phyloP scores from a whole-genome alignment of 2,113 vertebrate genomes.

The Pituophis catenifer region DNA sequence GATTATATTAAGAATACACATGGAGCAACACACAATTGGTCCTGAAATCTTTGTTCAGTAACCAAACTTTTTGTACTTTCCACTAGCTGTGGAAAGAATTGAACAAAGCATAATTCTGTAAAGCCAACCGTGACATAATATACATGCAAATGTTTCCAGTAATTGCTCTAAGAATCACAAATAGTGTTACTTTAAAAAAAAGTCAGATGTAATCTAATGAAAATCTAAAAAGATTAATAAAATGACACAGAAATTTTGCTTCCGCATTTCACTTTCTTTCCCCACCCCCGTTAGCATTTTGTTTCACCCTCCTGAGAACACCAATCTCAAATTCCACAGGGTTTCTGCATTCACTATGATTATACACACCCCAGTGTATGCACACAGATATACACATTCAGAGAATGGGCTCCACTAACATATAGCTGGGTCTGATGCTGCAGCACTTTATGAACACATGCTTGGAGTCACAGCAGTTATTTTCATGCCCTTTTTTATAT shows the following conservation, averaged over 20 bases:
- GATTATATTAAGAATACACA: not conserved
- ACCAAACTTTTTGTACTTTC: not conserved
- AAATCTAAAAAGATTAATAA: not conserved
- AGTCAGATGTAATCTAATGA: not conserved
- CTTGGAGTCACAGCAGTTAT: not conserved
- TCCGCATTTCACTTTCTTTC: not conserved
- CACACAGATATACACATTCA: not conserved
- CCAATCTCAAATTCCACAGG: not conserved
- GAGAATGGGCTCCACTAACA: not conserved
- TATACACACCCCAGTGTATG: not conserved
- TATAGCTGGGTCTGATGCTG: not conserved
- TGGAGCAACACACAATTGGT: not conserved
- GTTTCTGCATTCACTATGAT: not conserved
- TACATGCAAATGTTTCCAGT: not conserved
- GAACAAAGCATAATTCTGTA: not conserved
- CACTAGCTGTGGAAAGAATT: not conserved
- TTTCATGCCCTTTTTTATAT: not conserved
- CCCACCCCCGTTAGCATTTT: not conserved
- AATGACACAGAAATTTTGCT: slow-evolving; percentile 1
- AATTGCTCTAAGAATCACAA: not conserved
- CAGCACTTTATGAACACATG: not conserved
- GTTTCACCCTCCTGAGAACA: not conserved
- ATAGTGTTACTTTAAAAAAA: not conserved
- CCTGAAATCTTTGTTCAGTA: not conserved
- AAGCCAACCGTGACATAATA: not conserved